These are phyloP conservation scores for Chesias legatella DNA, from an alignment of 2,888 invertebrate genomes.

Conservation along the genomic window DNA sequence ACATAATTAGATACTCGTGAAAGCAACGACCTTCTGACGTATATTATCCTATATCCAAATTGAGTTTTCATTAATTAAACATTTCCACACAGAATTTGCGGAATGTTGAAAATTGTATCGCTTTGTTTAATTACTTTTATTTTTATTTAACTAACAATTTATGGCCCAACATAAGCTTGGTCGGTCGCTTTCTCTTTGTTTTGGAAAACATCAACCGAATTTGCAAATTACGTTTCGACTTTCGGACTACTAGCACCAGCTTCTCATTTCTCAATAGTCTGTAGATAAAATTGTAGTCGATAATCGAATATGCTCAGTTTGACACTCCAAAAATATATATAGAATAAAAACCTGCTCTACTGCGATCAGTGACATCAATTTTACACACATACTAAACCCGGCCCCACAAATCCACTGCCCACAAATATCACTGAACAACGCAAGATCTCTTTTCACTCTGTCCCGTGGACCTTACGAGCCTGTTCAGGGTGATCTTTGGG, in stretches of 20 bases:
- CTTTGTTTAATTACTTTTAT: constrained; percentile 37
- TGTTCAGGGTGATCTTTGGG: constrained; percentile 71
- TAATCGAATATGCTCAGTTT: too few species aligned
- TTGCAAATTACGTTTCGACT: constrained; percentile 3
- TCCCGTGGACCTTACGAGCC: constrained; percentile 65
- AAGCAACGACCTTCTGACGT: constrained; percentile 7
- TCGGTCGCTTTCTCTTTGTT: constrained; percentile 7
- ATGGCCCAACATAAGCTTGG: constrained; percentile 6
- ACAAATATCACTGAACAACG: constrained; percentile 69
- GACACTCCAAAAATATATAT: too few species aligned
- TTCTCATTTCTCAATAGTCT: constrained; percentile 4
- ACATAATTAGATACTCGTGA: constrained; percentile 12
- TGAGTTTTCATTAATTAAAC: constrained; percentile 32
- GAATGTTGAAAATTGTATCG: constrained; percentile 36
- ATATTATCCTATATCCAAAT: constrained; percentile 19
- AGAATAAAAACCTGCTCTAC: too few species aligned
- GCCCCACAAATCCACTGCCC: constrained; percentile 8
- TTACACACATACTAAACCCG: too few species aligned
- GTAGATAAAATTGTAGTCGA: constrained; percentile 5
- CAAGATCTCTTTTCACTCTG: constrained; percentile 73
- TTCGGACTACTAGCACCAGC: constrained; percentile 19
- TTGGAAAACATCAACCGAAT: not conserved
- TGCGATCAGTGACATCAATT: too few species aligned
- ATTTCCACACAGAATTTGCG: constrained; percentile 23
- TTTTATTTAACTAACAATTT: constrained; percentile 8